Evolutionary conservation across 2,888 invertebrate genomes (phyloP), one percentile per base, ranked within the genome.

Genomic region (Pollenia labialis): DNA sequence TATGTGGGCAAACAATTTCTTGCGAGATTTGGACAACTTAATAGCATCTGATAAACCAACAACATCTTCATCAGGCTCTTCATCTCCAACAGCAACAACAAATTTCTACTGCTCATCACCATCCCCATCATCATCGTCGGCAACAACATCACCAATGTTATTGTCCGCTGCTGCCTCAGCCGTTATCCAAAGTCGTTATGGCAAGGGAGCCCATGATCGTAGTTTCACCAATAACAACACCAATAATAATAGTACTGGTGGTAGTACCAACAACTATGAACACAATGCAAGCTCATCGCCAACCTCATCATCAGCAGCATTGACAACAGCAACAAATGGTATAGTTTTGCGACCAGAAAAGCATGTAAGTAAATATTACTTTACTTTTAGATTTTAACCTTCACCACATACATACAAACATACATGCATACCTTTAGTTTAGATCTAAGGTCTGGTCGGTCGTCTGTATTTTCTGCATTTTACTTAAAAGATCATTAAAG

Each of bases 1-100:
- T 90, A 90, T 93, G 90, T 93, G 93, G 93, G 93, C 93, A 89
- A 92, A 92, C 90, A 93, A 92, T 91, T 93, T 93, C 90, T 90
- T 93, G 88, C 92, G 91, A 89, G 93, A 93, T 90, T 91, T 93
- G 90, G 93, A 93, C 90, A 93, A 91, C 90, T 91, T 93, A 91
- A 93, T 93, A 92, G 91, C 91, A 89, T 89, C 91, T 88, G 92
- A 92, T 91, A 92, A 92, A 89, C 88, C 89, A 74, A 74, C 88
- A 72, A 84, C 84, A 80, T 85, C 84, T 85, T 85, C 84, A 85
- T 85, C 79, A 80, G 79, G 66, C 68, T 60, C 88, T 77, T 83
- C 90, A 88, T 91, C 91, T 77, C 90, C 91, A 82, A 91, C 91
- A 81, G 89, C 82, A 66, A 46, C 54, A 80, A 46, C 89, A 32